A percentile compares a stretch with the other conserved stretches of the same genome.
Evolutionary conservation across 2,113 vertebrate genomes (phyloP).

Genomic region (Spizaetus ornatus): DNA sequence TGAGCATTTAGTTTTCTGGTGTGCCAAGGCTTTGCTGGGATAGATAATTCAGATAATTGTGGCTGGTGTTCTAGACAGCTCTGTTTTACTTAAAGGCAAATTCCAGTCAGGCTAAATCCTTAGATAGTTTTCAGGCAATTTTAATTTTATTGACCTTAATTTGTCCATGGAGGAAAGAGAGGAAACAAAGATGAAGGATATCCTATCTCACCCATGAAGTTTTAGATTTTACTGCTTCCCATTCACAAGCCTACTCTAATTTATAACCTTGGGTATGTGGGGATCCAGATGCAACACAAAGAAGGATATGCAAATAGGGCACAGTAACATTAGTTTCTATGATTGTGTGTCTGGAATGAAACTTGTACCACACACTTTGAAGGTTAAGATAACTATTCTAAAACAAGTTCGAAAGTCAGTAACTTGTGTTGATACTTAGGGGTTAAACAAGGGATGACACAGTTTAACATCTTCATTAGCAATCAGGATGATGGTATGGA

Average conservation of each 20-base stretch:
- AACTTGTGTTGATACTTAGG: neutral
- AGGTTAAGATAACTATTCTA: neutral
- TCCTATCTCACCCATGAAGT: neutral
- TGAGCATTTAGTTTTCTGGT: neutral
- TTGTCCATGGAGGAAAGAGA: neutral
- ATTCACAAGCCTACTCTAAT: neutral
- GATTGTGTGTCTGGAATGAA: neutral
- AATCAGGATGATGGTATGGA: neutral
- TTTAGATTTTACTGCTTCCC: neutral
- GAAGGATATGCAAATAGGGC: neutral
- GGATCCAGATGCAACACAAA: neutral
- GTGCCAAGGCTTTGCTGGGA: neutral
- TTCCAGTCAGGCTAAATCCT: neutral
- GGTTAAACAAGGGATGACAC: neutral
- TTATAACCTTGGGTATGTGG: neutral
- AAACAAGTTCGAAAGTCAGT: neutral
- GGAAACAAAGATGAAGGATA: neutral
- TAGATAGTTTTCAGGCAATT: neutral
- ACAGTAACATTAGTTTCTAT: neutral
- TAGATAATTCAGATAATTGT: neutral
- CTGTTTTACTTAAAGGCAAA: neutral
- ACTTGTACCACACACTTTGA: neutral
- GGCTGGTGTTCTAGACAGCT: neutral
- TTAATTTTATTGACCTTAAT: neutral
- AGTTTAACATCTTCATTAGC: neutral